These are phyloP conservation scores for Acromyrmex heyeri DNA, from an alignment of 1,140 invertebrate species.

Conservation along the genomic window DNA sequence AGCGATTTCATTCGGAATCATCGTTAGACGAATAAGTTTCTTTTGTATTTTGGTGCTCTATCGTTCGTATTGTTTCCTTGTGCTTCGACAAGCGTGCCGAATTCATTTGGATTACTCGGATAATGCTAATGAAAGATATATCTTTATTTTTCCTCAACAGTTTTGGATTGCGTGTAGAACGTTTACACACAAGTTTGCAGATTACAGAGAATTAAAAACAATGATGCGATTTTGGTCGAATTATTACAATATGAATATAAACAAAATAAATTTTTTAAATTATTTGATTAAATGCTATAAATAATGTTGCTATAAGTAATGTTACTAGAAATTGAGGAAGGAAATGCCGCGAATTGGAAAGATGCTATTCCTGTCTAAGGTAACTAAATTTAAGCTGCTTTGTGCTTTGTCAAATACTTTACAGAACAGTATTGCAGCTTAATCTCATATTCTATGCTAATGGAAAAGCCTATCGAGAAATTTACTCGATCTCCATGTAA, in stretches of 20 bases:
- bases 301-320: neutral
- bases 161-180: neutral
- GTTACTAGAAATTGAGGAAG: neutral
- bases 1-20: slow-evolving; percentile 35
- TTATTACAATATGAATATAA: neutral
- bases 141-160: slow-evolving; percentile 7
- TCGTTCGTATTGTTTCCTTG: slow-evolving; percentile 5
- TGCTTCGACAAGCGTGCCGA: slow-evolving; percentile 30
- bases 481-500: neutral
- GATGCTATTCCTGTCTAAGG: neutral
- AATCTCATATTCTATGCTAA: neutral
- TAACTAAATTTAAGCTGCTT: slow-evolving; percentile 33
- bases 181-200: neutral
- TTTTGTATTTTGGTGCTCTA: slow-evolving; percentile 43
- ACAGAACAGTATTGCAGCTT: neutral
- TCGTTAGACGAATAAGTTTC: slow-evolving; percentile 16
- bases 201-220: neutral
- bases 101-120: slow-evolving; percentile 23
- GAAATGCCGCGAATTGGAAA: neutral
- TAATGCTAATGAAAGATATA: neutral
- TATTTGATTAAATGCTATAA: slow-evolving; percentile 10
- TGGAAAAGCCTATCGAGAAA: slow-evolving; percentile 23
- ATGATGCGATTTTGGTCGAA: neutral
- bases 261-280: slow-evolving; percentile 5
- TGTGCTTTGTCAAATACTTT: slow-evolving; percentile 20